phyloP scores from a whole-genome alignment of 2,888 invertebrate species.

The Zaprionus obscuricornis region DNA sequence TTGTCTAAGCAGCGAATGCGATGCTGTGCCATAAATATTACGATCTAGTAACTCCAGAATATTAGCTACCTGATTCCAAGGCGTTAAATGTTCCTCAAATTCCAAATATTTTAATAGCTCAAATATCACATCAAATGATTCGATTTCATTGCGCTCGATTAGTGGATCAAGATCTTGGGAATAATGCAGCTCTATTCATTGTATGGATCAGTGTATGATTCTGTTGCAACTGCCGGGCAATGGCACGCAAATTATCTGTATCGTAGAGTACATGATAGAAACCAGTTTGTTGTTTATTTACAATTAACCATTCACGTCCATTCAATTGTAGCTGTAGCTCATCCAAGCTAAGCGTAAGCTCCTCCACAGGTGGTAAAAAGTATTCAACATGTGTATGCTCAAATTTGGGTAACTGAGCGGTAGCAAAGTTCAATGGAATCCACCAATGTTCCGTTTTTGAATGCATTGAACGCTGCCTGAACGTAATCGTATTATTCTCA shows the following conservation, averaged over 20 bases:
- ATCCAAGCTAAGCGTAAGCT: conserved; percentile 62
- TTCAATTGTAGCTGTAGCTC: conserved; percentile 67
- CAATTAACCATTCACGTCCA: conserved; percentile 80
- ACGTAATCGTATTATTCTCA: conserved; percentile 82
- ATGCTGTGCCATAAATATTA: conserved; percentile 66
- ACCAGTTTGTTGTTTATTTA: conserved; percentile 82
- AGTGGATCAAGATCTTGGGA: conserved; percentile 89
- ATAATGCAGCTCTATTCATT: conserved; percentile 92
- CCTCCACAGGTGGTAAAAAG: conserved; percentile 75
- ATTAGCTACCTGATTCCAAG: conserved; percentile 86
- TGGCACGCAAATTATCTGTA: conserved; percentile 86
- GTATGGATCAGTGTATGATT: conserved; percentile 88
- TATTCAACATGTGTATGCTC: conserved; percentile 72
- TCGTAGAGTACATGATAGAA: conserved; percentile 89
- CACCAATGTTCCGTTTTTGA: conserved; percentile 73
- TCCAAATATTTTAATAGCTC: conserved; percentile 85
- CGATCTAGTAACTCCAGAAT: conserved; percentile 56
- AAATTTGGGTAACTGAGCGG: conserved; percentile 64
- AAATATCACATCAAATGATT: conserved; percentile 84
- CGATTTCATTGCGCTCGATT: conserved; percentile 86
- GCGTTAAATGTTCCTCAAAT: conserved; percentile 87
- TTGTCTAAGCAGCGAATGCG: conserved; percentile 63
- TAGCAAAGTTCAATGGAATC: conserved; percentile 82
- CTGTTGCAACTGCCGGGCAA: conserved; percentile 86
- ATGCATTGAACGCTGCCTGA: conserved; percentile 84